These are phyloP conservation scores for Anomalospiza imberbis DNA, from an alignment of 2,797 vertebrate species.

Conservation along the genomic window DNA sequence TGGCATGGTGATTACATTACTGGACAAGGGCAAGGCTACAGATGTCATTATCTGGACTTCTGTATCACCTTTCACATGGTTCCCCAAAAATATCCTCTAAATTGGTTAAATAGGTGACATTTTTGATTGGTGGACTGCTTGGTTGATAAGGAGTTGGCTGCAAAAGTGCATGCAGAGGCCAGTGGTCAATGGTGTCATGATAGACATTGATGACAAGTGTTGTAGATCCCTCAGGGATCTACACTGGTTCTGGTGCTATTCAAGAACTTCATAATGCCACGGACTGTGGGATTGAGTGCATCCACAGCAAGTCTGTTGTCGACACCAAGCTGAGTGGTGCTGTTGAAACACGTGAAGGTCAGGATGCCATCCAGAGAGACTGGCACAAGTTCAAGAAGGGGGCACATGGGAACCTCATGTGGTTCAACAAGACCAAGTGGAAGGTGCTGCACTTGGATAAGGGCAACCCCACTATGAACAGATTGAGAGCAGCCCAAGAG, in stretches of 20 bases:
- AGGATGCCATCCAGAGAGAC: background rate
- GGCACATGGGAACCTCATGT: too few relatives aligned
- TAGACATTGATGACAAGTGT: background rate
- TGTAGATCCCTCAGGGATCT: background rate
- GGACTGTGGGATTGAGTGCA: background rate
- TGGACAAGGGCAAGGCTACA: too few relatives aligned
- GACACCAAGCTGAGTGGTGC: background rate
- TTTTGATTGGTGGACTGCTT: background rate
- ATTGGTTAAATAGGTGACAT: too few relatives aligned
- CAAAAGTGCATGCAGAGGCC: too few relatives aligned
- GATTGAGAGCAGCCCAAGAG: background rate
- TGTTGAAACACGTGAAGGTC: background rate
- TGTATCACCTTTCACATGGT: fast-evolving
- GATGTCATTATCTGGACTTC: background rate
- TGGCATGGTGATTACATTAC: background rate
- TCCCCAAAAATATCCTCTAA: background rate
- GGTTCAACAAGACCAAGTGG: background rate
- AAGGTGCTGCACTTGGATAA: background rate
- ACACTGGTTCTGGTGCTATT: too few relatives aligned
- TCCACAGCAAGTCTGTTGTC: background rate
- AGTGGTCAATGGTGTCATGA: background rate
- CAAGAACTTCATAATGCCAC: background rate
- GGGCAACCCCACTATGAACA: background rate
- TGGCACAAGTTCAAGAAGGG: fast-evolving
- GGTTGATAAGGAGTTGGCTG: background rate